Evolutionary conservation across 2,113 vertebrate genomes (phyloP).

Genomic region (Phyllopteryx taeniolatus): DNA sequence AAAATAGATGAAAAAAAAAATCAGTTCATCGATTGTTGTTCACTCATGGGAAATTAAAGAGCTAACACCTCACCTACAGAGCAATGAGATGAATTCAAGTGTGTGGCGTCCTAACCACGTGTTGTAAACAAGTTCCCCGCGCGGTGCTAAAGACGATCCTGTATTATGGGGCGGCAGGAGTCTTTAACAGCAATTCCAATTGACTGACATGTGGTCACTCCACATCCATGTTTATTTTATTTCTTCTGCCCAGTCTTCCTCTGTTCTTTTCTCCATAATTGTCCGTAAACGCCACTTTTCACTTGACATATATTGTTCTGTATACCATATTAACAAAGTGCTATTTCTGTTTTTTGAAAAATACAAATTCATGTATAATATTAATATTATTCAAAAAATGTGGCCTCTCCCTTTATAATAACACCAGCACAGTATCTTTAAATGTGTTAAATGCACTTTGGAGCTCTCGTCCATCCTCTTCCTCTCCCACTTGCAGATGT

Average conservation of each 20-base stretch:
- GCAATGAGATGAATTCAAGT: no score
- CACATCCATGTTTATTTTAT: not conserved
- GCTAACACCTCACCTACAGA: no score
- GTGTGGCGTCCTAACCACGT: no score
- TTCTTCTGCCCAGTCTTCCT: not conserved
- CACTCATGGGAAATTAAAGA: no score
- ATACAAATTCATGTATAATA: not conserved
- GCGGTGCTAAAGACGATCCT: no score
- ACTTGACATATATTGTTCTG: not conserved
- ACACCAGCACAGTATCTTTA: not conserved
- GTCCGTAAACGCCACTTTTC: not conserved
- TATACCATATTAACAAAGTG: not conserved
- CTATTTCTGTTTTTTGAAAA: not conserved
- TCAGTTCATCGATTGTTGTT: no score
- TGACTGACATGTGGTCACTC: no score
- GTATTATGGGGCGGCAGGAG: no score
- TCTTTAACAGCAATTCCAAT: no score
- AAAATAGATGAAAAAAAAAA: not conserved
- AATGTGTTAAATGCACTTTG: not conserved
- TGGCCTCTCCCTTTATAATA: not conserved
- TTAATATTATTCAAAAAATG: not conserved
- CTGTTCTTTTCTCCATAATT: not conserved
- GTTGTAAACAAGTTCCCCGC: no score
- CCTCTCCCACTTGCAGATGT: slow-evolving; percentile 57
- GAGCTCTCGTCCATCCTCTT: slow-evolving; percentile 21